phyloP scores from a whole-genome alignment of 1,140 invertebrate species.

The Elymnias hypermnestra region DNA sequence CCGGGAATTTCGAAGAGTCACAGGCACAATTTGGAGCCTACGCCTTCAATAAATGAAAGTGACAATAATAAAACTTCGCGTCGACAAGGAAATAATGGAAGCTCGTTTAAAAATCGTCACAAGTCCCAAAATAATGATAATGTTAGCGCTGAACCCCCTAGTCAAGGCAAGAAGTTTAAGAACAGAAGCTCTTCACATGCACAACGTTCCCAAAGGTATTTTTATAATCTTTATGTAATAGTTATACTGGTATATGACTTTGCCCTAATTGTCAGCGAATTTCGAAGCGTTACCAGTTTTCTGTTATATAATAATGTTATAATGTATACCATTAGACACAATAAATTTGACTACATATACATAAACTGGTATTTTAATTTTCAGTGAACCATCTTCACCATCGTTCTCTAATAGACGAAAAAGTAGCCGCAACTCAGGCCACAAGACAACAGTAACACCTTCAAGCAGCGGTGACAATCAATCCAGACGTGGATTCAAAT shows the following conservation, averaged over 20 bases:
- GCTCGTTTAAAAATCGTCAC: slow-evolving; percentile 70
- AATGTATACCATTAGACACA: too few relatives aligned
- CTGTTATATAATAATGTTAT: too few relatives aligned
- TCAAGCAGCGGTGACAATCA: slow-evolving; percentile 62
- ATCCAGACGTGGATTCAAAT: slow-evolving; percentile 78
- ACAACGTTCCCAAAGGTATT: slow-evolving; percentile 61
- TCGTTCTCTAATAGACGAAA: slow-evolving; percentile 70
- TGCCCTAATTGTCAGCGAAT: too few relatives aligned
- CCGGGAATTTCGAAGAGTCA: slow-evolving; percentile 77
- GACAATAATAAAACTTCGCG: slow-evolving; percentile 76
- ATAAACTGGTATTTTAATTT: slow-evolving; percentile 79
- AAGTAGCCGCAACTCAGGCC: slow-evolving; percentile 60
- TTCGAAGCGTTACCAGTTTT: too few relatives aligned
- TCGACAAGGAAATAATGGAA: slow-evolving; percentile 62
- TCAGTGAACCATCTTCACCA: slow-evolving; percentile 76
- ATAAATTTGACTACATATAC: too few relatives aligned
- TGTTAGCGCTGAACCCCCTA: slow-evolving; percentile 45
- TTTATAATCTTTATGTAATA: neutral
- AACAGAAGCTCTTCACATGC: slow-evolving; percentile 51
- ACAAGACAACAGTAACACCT: slow-evolving; percentile 59
- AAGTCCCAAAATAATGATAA: slow-evolving; percentile 55
- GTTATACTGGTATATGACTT: too few relatives aligned
- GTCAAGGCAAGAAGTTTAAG: slow-evolving; percentile 67
- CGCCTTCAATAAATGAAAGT: slow-evolving; percentile 78
- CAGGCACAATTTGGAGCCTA: slow-evolving; percentile 78